These are phyloP conservation scores for Drosophila rubida DNA, from an alignment of 2,888 invertebrate species.

Conservation along the genomic window DNA sequence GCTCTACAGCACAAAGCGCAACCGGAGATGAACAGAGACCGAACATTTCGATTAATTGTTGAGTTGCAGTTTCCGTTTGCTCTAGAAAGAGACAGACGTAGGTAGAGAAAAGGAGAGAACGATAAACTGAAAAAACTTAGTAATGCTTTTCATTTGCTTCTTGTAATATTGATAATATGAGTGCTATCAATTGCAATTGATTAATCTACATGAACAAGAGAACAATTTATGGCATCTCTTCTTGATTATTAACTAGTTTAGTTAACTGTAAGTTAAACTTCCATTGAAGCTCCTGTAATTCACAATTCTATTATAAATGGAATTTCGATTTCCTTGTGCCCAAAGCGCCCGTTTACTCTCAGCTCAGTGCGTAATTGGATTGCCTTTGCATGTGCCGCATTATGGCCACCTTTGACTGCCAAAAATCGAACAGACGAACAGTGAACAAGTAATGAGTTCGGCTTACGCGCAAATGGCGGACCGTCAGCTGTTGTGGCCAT, in stretches of 20 bases:
- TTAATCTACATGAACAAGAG: no score
- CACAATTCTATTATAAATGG: not conserved
- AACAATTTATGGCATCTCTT: no score
- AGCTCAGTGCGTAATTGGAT: not conserved
- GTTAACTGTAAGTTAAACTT: not conserved
- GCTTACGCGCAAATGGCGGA: not conserved
- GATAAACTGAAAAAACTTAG: no score
- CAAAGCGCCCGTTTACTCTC: not conserved
- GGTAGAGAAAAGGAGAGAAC: not conserved
- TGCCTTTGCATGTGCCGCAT: slow-evolving; percentile 7
- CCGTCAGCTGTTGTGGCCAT: slow-evolving; percentile 10
- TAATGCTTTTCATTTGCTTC: not conserved
- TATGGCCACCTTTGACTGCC: slow-evolving; percentile 2
- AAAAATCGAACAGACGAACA: not conserved
- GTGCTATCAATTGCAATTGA: no score
- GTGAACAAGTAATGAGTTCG: slow-evolving; percentile 8
- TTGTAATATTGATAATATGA: not conserved
- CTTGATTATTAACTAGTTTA: no score
- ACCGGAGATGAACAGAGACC: not conserved
- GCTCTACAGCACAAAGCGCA: not conserved
- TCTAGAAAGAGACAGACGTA: not conserved
- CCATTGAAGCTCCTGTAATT: not conserved
- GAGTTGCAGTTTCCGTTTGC: not conserved
- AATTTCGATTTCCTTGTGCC: not conserved
- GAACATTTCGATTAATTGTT: not conserved